Evolutionary conservation across 2,888 invertebrate genomes (phyloP).

Genomic region (Chalcis sispes): DNA sequence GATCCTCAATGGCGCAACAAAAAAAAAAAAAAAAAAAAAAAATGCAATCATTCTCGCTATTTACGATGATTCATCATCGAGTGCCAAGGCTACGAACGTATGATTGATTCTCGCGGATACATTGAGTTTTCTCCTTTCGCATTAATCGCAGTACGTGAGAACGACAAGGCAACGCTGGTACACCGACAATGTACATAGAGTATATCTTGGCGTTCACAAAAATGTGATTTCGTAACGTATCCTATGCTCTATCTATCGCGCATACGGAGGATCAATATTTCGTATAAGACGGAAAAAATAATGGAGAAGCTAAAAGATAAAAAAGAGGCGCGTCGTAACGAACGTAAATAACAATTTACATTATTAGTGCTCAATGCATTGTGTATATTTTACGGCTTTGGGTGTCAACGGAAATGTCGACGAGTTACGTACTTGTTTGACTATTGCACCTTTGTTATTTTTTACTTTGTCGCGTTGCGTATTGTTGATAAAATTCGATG

Average conservation of each 20-base stretch:
- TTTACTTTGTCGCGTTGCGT: too few relatives aligned
- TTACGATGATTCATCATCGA: constrained; percentile 19
- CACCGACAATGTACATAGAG: background rate
- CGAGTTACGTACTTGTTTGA: too few relatives aligned
- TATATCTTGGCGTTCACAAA: constrained; percentile 16
- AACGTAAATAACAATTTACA: background rate
- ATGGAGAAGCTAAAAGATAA: background rate
- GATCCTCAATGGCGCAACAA: too few relatives aligned
- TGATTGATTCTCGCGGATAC: constrained; percentile 26
- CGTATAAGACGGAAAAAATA: background rate
- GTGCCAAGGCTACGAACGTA: constrained; percentile 34
- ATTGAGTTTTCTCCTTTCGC: background rate
- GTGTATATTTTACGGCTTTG: too few relatives aligned
- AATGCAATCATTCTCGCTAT: background rate
- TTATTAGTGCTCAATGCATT: too few relatives aligned
- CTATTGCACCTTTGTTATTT: too few relatives aligned
- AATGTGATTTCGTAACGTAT: constrained; percentile 32
- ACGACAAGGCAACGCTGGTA: background rate
- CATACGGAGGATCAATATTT: constrained; percentile 8
- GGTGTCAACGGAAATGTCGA: too few relatives aligned
- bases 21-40: background rate
- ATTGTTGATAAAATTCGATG: too few relatives aligned
- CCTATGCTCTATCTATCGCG: background rate
- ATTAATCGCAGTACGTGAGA: background rate
- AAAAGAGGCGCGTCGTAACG: background rate